Conservation (phyloP, 2,888 invertebrate genomes). For the Eristalis pertinax region DNA sequence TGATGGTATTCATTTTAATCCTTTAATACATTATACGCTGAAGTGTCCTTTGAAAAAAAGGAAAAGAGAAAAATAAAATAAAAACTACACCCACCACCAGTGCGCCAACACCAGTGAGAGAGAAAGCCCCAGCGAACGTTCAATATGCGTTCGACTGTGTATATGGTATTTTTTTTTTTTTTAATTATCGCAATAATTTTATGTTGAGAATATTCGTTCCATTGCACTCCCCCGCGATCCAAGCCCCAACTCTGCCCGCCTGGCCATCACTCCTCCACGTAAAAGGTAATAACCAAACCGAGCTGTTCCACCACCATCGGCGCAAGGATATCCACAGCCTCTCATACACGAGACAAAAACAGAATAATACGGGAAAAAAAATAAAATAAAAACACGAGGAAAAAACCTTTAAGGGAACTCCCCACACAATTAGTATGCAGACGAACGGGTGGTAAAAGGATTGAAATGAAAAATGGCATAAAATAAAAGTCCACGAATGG, state of each 20-base stretch:
- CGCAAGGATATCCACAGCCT: constrained; percentile 44
- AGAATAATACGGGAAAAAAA: constrained; percentile 2
- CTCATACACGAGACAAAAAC: not conserved
- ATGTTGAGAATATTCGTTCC: constrained; percentile 58
- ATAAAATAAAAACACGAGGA: constrained; percentile 13
- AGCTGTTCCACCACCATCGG: constrained; percentile 36
- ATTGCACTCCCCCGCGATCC: not conserved
- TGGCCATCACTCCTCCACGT: constrained; percentile 24
- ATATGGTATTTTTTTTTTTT: constrained; percentile 43
- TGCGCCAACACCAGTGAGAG: constrained; percentile 1
- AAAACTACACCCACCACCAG: constrained; percentile 51
- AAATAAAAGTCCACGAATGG: constrained; percentile 23
- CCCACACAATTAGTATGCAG: constrained; percentile 70
- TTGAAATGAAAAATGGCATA: constrained; percentile 70
- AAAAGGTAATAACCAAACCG: constrained; percentile 69
- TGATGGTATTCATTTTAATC: constrained; percentile 59
- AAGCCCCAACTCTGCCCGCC: no score
- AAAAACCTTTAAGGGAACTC: constrained; percentile 61
- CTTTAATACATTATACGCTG: constrained; percentile 67
- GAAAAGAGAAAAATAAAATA: not conserved
- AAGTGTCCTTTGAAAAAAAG: constrained; percentile 45
- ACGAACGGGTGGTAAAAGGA: constrained; percentile 66
- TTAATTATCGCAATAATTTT: constrained; percentile 72
- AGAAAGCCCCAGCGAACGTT: not conserved
- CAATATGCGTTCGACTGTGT: constrained; percentile 35